Evolutionary conservation across 2,888 invertebrate genomes (phyloP).

Genomic region (Aphidius colemani): DNA sequence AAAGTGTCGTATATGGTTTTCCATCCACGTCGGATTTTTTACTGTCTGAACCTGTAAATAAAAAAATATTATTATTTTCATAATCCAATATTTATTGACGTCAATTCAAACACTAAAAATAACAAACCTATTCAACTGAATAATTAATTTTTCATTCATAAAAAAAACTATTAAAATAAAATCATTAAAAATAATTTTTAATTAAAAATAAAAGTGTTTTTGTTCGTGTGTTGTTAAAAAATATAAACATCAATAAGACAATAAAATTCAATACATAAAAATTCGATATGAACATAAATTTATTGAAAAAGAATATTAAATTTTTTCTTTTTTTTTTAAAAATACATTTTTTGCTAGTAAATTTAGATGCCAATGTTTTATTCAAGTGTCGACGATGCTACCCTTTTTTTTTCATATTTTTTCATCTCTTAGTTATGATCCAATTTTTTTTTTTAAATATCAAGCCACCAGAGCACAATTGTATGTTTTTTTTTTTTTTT

Average conservation of each 20-base stretch:
- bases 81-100: no score
- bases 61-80: constrained; percentile 12
- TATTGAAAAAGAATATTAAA: not conserved
- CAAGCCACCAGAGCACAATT: constrained; percentile 4
- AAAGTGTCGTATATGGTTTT: constrained; percentile 74
- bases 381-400: constrained; percentile 27
- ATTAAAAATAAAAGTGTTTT: not conserved
- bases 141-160: constrained; percentile 1
- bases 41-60: constrained; percentile 70
- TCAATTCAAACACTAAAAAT: not conserved
- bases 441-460: constrained; percentile 24
- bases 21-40: constrained; percentile 77
- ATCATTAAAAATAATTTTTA: not conserved
- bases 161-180: not conserved
- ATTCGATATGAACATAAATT: constrained; percentile 2
- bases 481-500: not conserved
- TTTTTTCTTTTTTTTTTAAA: constrained; percentile 1
- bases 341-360: constrained; percentile 15
- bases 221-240: not conserved
- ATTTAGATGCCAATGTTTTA: constrained; percentile 30
- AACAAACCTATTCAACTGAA: not conserved
- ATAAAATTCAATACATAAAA: constrained; percentile 16
- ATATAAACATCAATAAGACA: constrained; percentile 8
- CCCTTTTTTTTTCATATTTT: constrained; percentile 5
- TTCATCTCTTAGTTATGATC: not conserved